Percentiles rank a stretch among this genome's conserved stretches.
phyloP scores from a whole-genome alignment of 2,888 invertebrate species.

The Agrotis segetum region DNA sequence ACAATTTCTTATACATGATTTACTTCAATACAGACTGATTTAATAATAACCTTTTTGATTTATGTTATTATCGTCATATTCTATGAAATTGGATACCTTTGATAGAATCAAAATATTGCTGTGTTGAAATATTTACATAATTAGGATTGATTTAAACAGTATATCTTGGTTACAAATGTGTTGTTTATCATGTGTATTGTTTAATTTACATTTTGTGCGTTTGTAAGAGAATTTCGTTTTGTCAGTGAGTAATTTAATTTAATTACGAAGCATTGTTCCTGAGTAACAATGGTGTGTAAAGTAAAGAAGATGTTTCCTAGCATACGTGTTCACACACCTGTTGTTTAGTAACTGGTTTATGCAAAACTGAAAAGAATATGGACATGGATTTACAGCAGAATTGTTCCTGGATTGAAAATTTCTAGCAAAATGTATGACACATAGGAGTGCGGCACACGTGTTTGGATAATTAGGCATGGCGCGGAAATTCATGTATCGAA shows the following conservation, averaged over 20 bases:
- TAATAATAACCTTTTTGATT: constrained; percentile 50
- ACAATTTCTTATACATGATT: constrained; percentile 51
- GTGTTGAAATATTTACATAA: constrained; percentile 61
- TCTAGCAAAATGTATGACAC: not conserved
- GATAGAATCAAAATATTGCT: constrained; percentile 29
- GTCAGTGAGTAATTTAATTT: constrained; percentile 72
- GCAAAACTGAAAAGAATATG: constrained; percentile 1
- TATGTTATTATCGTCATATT: constrained; percentile 39
- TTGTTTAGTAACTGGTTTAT: constrained; percentile 42
- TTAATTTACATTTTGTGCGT: constrained; percentile 68
- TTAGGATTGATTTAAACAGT: constrained; percentile 68
- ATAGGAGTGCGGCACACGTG: not conserved
- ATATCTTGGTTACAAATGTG: constrained; percentile 58
- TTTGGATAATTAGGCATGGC: not conserved
- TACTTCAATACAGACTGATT: constrained; percentile 22
- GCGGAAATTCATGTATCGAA: not conserved
- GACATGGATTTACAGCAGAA: not conserved
- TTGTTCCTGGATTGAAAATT: not conserved
- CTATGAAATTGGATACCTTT: constrained; percentile 54
- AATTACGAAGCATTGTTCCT: constrained; percentile 79
- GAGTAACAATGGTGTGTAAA: constrained; percentile 73
- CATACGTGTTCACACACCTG: constrained; percentile 68
- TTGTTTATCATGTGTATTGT: constrained; percentile 67
- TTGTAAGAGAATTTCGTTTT: constrained; percentile 69
- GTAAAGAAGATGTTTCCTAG: constrained; percentile 64